Evolutionary conservation across 2,797 vertebrate genomes (phyloP), one percentile per base, ranked within the genome.

Genomic region (Siniperca obscura): DNA sequence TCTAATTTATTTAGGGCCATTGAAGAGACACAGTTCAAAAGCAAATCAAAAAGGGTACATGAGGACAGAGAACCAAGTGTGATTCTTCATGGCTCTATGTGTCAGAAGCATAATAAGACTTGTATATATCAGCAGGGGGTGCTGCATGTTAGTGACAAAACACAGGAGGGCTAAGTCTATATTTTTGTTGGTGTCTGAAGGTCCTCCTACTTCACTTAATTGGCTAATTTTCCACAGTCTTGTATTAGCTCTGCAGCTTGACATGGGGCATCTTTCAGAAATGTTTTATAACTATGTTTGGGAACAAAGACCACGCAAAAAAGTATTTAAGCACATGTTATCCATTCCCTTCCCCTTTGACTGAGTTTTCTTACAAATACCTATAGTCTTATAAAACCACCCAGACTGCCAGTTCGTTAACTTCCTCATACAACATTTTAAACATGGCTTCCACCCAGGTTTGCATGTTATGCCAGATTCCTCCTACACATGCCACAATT

Each of bases 201-300:
- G 60, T 85, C 71, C 71, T 65, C 60, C 55, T 59, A 44, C 71
- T 71, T 62, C 42, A 30, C 44, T 60, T 72, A 75, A 86, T 82
- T 86, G 55, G 60, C 62, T 82, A 1, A 0, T 67, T 70, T 78
- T 70, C 40, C 59, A 16, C 30, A 34, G 40, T 59, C 60, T 78
- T n/a, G 22, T 38, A 40, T 50, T 21, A 55, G 36, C 70, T 70
- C 71, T 65, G 8, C 19, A 36, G 52, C 44, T 42, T 79, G 72
- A 79, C 60, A 30, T 30, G 30, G 30, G 30, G 30, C 30, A 30
- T 30, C 30, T 30, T 30, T 30, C 30, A 30, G 30, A 30, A 30
- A 30, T 30, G 30, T 30, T 30, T 30, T 30, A 30, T 30, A 30
- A 30, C 30, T 30, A 30, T 2, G 30, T 30, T 30, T 30, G 30